Percentiles rank a stretch among this genome's conserved stretches.
phyloP scores from a whole-genome alignment of 2,797 vertebrate species.

The Artibeus jamaicensis region DNA sequence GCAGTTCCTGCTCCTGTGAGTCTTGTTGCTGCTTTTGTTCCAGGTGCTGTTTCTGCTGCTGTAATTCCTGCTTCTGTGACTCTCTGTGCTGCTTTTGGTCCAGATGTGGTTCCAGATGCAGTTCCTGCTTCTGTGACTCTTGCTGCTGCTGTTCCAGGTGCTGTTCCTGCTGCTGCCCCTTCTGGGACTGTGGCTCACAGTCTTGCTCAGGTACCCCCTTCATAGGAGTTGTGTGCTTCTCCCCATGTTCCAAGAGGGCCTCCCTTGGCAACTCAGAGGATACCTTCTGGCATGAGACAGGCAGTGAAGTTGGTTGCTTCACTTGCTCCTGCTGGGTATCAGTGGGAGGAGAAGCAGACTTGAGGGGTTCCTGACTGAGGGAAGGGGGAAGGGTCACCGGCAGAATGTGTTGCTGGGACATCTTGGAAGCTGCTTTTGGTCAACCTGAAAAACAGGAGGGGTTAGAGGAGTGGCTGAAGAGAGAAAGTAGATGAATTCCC shows the following conservation, averaged over 20 bases:
- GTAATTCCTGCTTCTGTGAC: background rate
- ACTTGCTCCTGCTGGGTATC: conserved; percentile 6
- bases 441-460: conserved; percentile 20
- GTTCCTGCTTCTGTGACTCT: too few relatives aligned
- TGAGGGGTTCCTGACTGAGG: background rate
- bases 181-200: background rate
- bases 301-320: background rate
- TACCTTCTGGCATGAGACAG: background rate
- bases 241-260: background rate
- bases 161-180: background rate
- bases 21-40: background rate
- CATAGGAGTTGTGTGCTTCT: background rate
- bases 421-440: background rate
- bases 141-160: background rate
- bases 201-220: background rate
- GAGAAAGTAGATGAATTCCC: background rate
- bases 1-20: background rate
- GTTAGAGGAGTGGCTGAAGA: background rate
- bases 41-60: background rate
- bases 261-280: background rate
- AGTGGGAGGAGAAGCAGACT: background rate
- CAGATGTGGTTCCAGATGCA: background rate
- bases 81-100: background rate
- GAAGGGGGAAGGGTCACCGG: conserved; percentile 35
- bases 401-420: conserved; percentile 61